Evolutionary conservation across 2,797 vertebrate genomes (phyloP).

Genomic region (Phalanger gymnotis): DNA sequence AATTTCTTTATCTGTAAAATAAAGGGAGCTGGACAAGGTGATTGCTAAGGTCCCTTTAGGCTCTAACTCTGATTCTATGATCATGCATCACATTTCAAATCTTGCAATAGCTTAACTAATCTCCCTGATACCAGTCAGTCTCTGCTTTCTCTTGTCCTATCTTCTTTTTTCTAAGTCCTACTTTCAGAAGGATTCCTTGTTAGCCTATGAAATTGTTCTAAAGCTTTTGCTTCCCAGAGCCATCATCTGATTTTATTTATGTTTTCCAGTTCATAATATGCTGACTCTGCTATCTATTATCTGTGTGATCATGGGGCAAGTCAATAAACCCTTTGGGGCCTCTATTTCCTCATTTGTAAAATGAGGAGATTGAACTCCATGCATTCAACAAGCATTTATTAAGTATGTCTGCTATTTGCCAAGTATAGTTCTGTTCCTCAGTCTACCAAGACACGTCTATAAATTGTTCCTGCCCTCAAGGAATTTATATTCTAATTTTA

Average conservation of each 20-base stretch:
- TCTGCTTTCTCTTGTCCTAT: background rate
- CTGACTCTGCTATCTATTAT: background rate
- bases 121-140: background rate
- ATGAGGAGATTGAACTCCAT: background rate
- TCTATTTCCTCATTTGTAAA: background rate
- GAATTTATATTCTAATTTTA: background rate
- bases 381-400: background rate
- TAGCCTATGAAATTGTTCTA: background rate
- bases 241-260: background rate
- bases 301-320: background rate
- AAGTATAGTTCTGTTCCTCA: background rate
- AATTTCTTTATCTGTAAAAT: background rate
- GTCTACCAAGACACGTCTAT: background rate
- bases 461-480: background rate
- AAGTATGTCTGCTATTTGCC: background rate
- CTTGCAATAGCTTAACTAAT: background rate
- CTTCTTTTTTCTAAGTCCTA: background rate
- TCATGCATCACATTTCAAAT: background rate
- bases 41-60: background rate
- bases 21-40: background rate
- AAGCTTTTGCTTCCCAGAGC: background rate
- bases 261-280: background rate
- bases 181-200: background rate
- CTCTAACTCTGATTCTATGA: background rate
- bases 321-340: background rate